phyloP scores from a whole-genome alignment of 2,797 vertebrate species.

The Borostomias antarcticus region DNA sequence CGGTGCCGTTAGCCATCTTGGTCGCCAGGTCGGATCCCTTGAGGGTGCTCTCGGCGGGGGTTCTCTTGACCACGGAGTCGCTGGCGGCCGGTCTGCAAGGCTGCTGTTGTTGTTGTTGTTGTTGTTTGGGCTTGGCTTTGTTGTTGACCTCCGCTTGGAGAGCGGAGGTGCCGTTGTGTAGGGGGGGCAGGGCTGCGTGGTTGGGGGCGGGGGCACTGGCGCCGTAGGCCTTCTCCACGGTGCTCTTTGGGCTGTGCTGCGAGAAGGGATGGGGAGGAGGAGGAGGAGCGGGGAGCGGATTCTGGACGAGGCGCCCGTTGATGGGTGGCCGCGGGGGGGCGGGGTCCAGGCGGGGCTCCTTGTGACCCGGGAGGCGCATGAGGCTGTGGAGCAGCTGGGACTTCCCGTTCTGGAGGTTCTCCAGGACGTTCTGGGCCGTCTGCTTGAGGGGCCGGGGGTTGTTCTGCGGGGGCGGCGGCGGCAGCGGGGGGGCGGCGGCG shows the following conservation, averaged over 20 bases:
- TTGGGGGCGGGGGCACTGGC: constrained; percentile 72
- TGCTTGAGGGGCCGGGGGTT: constrained; percentile 82
- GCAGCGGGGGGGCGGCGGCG: constrained; percentile 56
- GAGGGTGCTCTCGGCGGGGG: constrained; percentile 69
- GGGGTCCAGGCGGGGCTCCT: constrained; percentile 59
- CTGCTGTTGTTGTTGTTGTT: constrained; percentile 59
- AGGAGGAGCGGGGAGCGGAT: constrained; percentile 40
- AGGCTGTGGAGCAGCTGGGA: constrained; percentile 71
- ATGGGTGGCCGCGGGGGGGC: constrained; percentile 30
- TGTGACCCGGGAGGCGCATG: constrained; percentile 60
- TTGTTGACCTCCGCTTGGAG: constrained; percentile 74
- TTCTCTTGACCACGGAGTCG: constrained; percentile 59
- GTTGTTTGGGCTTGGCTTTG: constrained; percentile 80
- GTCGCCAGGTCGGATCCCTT: constrained; percentile 44
- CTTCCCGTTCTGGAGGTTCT: constrained; percentile 79
- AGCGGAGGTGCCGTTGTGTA: constrained; percentile 73
- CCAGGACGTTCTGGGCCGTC: constrained; percentile 76
- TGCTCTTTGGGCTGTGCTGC: constrained; percentile 74
- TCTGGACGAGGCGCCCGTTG: constrained; percentile 41
- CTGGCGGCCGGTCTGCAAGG: constrained; percentile 48
- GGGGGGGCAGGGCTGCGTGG: constrained; percentile 66
- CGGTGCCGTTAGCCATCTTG: constrained; percentile 60
- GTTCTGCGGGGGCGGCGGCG: constrained; percentile 66
- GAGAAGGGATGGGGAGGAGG: constrained; percentile 51
- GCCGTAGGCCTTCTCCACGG: constrained; percentile 76